Evolutionary conservation across 2,888 invertebrate species (phyloP).

Genomic region (Caenorhabditis parvicauda): DNA sequence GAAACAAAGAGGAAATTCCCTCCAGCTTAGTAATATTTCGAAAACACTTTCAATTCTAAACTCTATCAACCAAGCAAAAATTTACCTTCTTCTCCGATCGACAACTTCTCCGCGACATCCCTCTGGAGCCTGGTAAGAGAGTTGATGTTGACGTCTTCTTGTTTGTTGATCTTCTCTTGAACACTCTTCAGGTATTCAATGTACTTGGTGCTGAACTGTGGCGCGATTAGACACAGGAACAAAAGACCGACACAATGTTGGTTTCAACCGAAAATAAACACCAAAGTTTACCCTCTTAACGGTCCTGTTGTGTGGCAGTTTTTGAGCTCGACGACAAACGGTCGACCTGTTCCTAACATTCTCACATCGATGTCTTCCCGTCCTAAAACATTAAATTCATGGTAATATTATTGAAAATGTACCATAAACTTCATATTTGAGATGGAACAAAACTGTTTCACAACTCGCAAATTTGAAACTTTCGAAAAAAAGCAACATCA

Average conservation of each 20-base stretch:
- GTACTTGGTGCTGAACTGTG: conserved; percentile 16
- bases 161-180: conserved; percentile 36
- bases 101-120: conserved; percentile 40
- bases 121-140: conserved; percentile 33
- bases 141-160: conserved; percentile 31
- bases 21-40: too few species aligned
- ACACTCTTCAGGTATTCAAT: conserved; percentile 18
- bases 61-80: neutral
- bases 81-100: conserved; percentile 55
- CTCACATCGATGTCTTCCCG: conserved; percentile 95
- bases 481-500: too few species aligned
- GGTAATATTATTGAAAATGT: neutral
- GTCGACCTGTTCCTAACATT: conserved; percentile 80
- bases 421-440: neutral
- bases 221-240: neutral
- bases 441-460: neutral
- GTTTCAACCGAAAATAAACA: neutral
- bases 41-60: neutral
- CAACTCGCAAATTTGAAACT: neutral
- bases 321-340: conserved; percentile 83
- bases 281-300: conserved; percentile 19
- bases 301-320: conserved; percentile 63
- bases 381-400: too few species aligned
- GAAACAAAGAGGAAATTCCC: too few species aligned
- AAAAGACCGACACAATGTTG: neutral